Evolutionary conservation across 1,140 invertebrate genomes (phyloP).

Genomic region (Drosophila grimshawi): DNA sequence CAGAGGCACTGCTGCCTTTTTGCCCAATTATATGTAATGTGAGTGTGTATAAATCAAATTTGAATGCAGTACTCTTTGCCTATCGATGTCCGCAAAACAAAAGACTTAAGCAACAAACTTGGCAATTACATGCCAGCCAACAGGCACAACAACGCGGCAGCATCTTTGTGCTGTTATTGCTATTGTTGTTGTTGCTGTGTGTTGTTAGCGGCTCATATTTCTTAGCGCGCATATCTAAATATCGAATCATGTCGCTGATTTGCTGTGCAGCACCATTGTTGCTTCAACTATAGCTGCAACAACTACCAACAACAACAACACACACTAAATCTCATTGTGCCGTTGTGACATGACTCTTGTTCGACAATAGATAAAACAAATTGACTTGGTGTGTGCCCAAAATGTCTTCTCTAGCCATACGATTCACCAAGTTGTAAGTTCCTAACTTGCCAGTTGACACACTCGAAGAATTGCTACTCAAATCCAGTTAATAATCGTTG

Average conservation of each 20-base stretch:
- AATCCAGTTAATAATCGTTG: neutral
- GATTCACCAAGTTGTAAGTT: conserved; percentile 12
- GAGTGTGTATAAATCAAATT: conserved; percentile 80
- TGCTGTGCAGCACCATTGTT: conserved; percentile 72
- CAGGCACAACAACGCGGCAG: conserved; percentile 49
- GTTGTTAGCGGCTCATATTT: conserved; percentile 81
- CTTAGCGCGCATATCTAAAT: conserved; percentile 81
- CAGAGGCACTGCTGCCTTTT: conserved; percentile 62
- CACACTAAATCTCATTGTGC: conserved; percentile 81
- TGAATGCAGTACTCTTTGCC: conserved; percentile 67
- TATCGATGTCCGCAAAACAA: conserved; percentile 67
- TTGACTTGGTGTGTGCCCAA: conserved; percentile 84
- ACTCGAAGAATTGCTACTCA: neutral
- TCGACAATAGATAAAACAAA: conserved; percentile 84
- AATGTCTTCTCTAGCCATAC: conserved; percentile 76
- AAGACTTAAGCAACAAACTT: conserved; percentile 84
- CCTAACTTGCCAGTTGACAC: neutral
- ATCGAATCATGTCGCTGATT: conserved; percentile 81
- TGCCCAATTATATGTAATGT: conserved; percentile 73
- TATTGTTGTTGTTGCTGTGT: conserved; percentile 51
- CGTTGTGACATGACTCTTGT: conserved; percentile 83
- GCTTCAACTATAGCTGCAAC: conserved; percentile 18
- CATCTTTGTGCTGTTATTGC: conserved; percentile 66
- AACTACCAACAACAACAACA: conserved; percentile 56
- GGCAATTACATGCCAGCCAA: conserved; percentile 70